A percentile compares a stretch with the other conserved stretches of the same genome.
Evolutionary conservation across 2,888 invertebrate species (phyloP).

Genomic region (Phengaris arion): DNA sequence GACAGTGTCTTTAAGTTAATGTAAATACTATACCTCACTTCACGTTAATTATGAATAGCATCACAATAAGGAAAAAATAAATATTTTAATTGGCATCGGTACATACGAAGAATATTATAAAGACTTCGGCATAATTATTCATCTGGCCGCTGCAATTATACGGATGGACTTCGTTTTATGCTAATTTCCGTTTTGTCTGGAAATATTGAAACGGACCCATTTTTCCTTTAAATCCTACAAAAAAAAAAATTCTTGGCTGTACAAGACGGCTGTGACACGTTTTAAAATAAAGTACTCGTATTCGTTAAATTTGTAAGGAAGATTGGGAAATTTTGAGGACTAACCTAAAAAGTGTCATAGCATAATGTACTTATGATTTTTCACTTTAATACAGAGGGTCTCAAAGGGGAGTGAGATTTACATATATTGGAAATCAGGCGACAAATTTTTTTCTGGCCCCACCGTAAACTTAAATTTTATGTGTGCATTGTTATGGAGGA

Average conservation of each 20-base stretch:
- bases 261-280: background rate
- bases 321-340: too few species aligned
- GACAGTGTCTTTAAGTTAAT: too few species aligned
- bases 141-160: conserved; percentile 53
- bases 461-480: conserved; percentile 14
- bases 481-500: conserved; percentile 18
- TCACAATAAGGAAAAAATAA: background rate
- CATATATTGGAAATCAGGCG: conserved; percentile 18
- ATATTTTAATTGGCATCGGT: conserved; percentile 16
- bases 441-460: conserved; percentile 3
- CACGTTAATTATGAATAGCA: background rate
- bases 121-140: conserved; percentile 48
- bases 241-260: conserved; percentile 22
- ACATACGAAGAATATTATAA: conserved; percentile 36
- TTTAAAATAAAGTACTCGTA: conserved; percentile 8
- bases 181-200: conserved; percentile 42
- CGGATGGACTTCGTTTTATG: conserved; percentile 55
- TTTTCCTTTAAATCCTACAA: conserved; percentile 31
- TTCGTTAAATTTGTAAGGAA: background rate
- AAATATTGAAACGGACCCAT: conserved; percentile 32
- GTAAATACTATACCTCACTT: background rate
- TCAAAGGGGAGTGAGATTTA: conserved; percentile 20
- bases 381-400: background rate
- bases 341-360: too few species aligned
- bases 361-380: background rate